These are phyloP conservation scores for Erethizon dorsatum DNA, from an alignment of 2,797 vertebrate genomes.

Conservation along the genomic window DNA sequence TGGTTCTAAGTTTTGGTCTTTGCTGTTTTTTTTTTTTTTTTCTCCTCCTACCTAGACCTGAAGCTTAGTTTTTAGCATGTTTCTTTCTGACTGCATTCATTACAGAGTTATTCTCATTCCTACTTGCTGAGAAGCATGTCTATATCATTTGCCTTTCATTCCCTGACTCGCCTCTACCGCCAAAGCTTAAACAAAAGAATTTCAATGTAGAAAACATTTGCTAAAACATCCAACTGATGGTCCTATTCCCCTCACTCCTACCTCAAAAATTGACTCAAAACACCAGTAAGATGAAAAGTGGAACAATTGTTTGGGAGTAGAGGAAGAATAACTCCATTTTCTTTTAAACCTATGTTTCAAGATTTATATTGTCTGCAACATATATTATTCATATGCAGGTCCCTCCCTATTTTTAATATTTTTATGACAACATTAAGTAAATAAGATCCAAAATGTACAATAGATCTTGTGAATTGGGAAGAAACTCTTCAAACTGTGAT, in stretches of 20 bases:
- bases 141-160: neutral
- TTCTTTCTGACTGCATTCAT: fast-evolving
- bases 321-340: neutral
- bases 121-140: neutral
- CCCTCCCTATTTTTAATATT: neutral
- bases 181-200: neutral
- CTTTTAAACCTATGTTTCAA: neutral
- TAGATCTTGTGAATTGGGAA: no score
- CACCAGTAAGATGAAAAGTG: neutral
- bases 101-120: neutral
- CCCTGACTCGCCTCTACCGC: neutral
- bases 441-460: no score
- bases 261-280: neutral
- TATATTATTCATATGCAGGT: neutral
- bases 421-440: conserved; percentile 46
- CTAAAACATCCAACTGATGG: neutral
- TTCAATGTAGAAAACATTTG: neutral
- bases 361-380: neutral
- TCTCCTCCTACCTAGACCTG: neutral
- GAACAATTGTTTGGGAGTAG: neutral
- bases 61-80: neutral
- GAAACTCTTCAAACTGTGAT: no score
- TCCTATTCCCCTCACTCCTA: neutral
- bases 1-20: neutral
- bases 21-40: neutral